Conservation (phyloP, 1,140 invertebrate genomes). For the Trichonephila inaurata region DNA sequence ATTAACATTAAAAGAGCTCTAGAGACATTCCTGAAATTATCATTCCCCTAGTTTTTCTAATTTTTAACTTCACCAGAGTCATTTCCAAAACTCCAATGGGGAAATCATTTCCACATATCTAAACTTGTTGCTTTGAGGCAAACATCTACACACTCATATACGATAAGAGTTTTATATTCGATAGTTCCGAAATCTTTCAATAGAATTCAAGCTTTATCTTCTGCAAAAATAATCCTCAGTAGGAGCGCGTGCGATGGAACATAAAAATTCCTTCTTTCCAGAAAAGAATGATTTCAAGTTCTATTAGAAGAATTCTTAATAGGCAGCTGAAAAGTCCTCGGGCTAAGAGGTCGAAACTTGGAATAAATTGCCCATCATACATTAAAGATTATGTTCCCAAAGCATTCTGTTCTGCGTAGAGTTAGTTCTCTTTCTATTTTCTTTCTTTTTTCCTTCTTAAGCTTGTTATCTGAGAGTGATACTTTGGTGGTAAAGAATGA, state of each 20-base stretch:
- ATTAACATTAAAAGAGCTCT: neutral
- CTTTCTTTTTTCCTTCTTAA: neutral
- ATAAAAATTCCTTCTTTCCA: neutral
- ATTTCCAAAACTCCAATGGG: neutral
- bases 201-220: neutral
- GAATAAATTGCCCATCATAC: neutral
- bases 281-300: constrained; percentile 36
- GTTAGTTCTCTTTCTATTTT: neutral
- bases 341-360: neutral
- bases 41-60: no score
- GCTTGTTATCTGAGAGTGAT: neutral
- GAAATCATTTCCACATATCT: neutral
- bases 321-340: neutral
- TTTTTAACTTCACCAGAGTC: neutral
- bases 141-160: neutral
- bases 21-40: no score
- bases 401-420: neutral
- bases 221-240: neutral
- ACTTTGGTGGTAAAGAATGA: neutral
- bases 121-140: neutral
- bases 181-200: constrained; percentile 1
- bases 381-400: constrained; percentile 42
- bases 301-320: constrained; percentile 43
- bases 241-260: neutral
- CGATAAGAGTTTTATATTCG: neutral